Evolutionary conservation across 92 coral and sea anemone genomes (phyloP), one percentile per base, ranked within the genome.

Genomic region (Epizoanthus scotinus): DNA sequence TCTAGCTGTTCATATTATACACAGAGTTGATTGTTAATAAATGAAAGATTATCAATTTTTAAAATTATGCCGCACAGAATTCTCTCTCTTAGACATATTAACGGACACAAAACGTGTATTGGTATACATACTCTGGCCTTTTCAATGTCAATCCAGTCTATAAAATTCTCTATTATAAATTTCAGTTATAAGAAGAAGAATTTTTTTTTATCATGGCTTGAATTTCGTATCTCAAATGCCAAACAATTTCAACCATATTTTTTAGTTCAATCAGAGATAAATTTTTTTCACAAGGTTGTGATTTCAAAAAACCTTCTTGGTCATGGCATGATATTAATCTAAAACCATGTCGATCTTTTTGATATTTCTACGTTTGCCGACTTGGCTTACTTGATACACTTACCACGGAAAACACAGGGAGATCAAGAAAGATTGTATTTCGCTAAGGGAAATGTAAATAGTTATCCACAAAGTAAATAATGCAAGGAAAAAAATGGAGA

Each of bases 21-120:
- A 64, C 47, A 26, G 70, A 18, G 70, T n/a, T 38, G 21, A 64
- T 64, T 64, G 17, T n/a, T n/a, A n/a, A n/a, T 17, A 14, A 3
- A 14, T 18, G 70, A 64, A 64, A 64, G 24, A 38, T 64, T 63
- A 63, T 63, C 15, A 64, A 64, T 29, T 28, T 27, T 64, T 64
- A 29, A 64, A 64, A 15, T 64, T 27, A 15, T 29, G 44, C 70
- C 29, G 1, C 44, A 64, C 29, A 13, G 18, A 29, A 64, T 27
- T 29, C n/a, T 64, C 36, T 64, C 70, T 64, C 20, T 2, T n/a
- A 18, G 44, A 24, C 31, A 12, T 29, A 34, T 64, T 64, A 64
- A 28, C 19, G 10, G 47, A 8, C 29, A 31, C 21, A 12, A 64
- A 64, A 27, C 14, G 6, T n/a, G 20, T 24, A 64, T 22, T 2